Conservation (phyloP, 2,888 invertebrate species). For the Sarcophaga caerulescens region DNA sequence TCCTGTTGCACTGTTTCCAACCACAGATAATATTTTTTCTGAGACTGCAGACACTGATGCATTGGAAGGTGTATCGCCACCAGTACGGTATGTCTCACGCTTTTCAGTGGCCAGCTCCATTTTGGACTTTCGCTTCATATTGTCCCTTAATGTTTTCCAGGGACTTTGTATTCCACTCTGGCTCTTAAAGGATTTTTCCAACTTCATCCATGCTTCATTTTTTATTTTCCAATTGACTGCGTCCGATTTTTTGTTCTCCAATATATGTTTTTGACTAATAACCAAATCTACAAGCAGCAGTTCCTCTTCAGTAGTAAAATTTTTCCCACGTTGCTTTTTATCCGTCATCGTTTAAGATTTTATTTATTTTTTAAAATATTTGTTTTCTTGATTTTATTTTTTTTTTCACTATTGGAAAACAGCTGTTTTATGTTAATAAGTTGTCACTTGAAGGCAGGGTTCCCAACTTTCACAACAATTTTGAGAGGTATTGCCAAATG, state of each 20-base stretch:
- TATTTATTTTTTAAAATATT: background rate
- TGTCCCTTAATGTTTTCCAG: conserved; percentile 8
- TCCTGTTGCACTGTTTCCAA: too few species aligned
- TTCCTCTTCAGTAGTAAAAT: background rate
- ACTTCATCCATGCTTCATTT: conserved; percentile 6
- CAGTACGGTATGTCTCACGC: conserved; percentile 2
- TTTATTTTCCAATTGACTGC: background rate
- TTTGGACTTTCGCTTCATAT: background rate
- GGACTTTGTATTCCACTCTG: background rate
- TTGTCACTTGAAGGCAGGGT: too few species aligned
- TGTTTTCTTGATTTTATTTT: too few species aligned
- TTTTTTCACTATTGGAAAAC: too few species aligned
- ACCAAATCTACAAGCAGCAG: conserved; percentile 25
- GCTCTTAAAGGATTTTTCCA: background rate
- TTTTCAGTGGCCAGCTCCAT: conserved; percentile 22
- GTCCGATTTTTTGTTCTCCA: conserved; percentile 21
- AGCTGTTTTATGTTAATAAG: too few species aligned
- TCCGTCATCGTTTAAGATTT: background rate
- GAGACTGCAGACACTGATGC: too few species aligned
- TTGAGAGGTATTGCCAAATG: too few species aligned
- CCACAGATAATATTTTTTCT: too few species aligned
- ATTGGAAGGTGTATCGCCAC: too few species aligned
- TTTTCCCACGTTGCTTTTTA: too few species aligned
- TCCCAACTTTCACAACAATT: too few species aligned
- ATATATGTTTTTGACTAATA: background rate